These are phyloP conservation scores for Euborellia annulipes DNA, from an alignment of 1,140 invertebrate species.

Conservation along the genomic window DNA sequence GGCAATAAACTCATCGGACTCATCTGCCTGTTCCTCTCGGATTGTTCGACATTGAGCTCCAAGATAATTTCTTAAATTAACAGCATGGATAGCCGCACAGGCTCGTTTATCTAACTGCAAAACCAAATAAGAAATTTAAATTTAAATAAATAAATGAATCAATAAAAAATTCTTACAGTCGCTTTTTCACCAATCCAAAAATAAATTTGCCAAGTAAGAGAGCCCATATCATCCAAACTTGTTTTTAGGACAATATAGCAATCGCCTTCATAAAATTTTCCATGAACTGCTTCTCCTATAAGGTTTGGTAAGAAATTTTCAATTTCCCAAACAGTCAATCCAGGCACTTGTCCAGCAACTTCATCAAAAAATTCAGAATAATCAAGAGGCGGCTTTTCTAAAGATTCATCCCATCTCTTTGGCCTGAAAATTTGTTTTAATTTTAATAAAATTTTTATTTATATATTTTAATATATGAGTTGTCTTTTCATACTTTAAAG, in stretches of 20 bases:
- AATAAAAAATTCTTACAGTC: slow-evolving; percentile 54
- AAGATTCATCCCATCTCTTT: slow-evolving; percentile 80
- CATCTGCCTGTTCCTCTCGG: slow-evolving; percentile 91
- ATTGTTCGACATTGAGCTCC: slow-evolving; percentile 94
- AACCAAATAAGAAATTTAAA: slow-evolving; percentile 9
- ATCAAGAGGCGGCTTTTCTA: slow-evolving; percentile 92
- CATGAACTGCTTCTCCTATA: slow-evolving; percentile 79
- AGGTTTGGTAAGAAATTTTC: slow-evolving; percentile 97
- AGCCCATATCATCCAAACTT: slow-evolving; percentile 66
- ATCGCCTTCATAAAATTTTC: slow-evolving; percentile 98
- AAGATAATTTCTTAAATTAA: slow-evolving; percentile 90
- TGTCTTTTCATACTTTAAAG: slow-evolving; percentile 38
- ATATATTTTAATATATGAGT: slow-evolving; percentile 8
- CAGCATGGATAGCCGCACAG: slow-evolving; percentile 97
- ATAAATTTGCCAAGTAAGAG: slow-evolving; percentile 87
- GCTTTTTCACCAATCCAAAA: slow-evolving; percentile 98
- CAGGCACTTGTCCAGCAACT: slow-evolving; percentile 82
- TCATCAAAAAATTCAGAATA: slow-evolving; percentile 99
- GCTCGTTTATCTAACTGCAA: slow-evolving; percentile 87
- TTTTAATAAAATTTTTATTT: slow-evolving; percentile 6
- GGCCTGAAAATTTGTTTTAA: slow-evolving; percentile 34
- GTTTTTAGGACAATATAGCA: slow-evolving; percentile 98
- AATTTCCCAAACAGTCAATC: slow-evolving; percentile 90
- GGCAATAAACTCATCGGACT: slow-evolving; percentile 87
- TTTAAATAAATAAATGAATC: background rate